Base-by-base conservation (phyloP, 2,888 invertebrate genomes). In the Nudaria mundana region DNA sequence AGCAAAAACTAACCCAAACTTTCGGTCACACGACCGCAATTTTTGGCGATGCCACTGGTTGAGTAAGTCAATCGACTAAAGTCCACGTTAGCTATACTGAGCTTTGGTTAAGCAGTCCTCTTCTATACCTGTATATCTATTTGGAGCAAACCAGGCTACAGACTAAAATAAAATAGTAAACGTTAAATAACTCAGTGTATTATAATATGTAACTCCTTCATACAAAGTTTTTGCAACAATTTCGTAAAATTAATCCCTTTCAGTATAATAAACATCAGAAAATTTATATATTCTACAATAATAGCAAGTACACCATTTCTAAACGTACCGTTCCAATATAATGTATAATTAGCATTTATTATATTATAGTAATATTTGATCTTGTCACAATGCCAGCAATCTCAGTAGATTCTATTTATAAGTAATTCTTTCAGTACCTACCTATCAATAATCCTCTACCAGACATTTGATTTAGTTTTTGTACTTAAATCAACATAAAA, bases 211-310 rank as follows among this genome's bases (percentile, higher is more conserved):
- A 71, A 70, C 66, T 70, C 56, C 58, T 63, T 63, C 53, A 67
- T 68, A 71, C 70, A 71, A 65, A 57, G 44, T 54, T 67, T 55
- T 66, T 65, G 64, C 61, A 71, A 71, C 71, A 67, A 64, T 63
- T 66, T 67, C 65, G 63, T 70, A 66, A 71, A 71, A 65, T 66
- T 63, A 67, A 69, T 53, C 58, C 67, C 65, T 44, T 64, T 54
- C 63, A 54, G 52, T 66, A 66, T 61, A 68, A 62, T 71, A 70
- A 64, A 71, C 66, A 66, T 69, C 66, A 64, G 66, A 71, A 69
- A 69, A 66, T 53, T 59, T 63, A 57, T 56, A 49, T 62, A 56
- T 48, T 62, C 63, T 67, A 71, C 56, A 62, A 56, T 63, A 67
- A 54, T 59, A 54, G 55, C 62, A 56, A 63, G 44, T 68, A 67